Evolutionary conservation across 2,113 vertebrate genomes (phyloP).

Genomic region (Nibea albiflora): DNA sequence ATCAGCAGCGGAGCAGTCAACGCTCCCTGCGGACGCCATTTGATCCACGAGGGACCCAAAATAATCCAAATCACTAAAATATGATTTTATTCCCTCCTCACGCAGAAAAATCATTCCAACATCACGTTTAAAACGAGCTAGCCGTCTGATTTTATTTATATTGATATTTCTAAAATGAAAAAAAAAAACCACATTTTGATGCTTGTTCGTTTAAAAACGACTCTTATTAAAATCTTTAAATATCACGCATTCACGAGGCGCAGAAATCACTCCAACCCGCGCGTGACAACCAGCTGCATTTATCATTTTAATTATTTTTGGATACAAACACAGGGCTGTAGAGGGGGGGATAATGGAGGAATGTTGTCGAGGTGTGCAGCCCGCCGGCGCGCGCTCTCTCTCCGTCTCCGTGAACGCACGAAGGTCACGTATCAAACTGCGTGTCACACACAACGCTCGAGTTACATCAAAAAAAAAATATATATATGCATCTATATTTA

Average conservation of each 20-base stretch:
- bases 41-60: conserved; percentile 32
- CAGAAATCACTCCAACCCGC: too few relatives aligned
- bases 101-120: background rate
- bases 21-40: conserved; percentile 47
- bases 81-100: background rate
- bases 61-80: conserved; percentile 5
- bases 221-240: too few relatives aligned
- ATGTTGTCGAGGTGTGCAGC: conserved; percentile 35
- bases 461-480: conserved; percentile 15
- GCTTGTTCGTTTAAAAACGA: too few relatives aligned
- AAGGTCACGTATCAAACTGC: conserved; percentile 64
- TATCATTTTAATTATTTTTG: too few relatives aligned
- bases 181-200: background rate
- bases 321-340: background rate
- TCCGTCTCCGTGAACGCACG: conserved; percentile 35
- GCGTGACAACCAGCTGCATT: background rate
- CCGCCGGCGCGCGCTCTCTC: conserved; percentile 32
- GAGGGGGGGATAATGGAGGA: conserved; percentile 52
- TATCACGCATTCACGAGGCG: too few relatives aligned
- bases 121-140: background rate
- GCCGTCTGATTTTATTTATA: background rate
- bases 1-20: conserved; percentile 9
- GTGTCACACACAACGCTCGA: background rate
- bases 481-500: conserved; percentile 43
- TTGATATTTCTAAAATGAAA: conserved; percentile 1